Evolutionary conservation across 2,888 invertebrate genomes (phyloP), one percentile per base, ranked within the genome.

Genomic region (Hyppa rectilinea): DNA sequence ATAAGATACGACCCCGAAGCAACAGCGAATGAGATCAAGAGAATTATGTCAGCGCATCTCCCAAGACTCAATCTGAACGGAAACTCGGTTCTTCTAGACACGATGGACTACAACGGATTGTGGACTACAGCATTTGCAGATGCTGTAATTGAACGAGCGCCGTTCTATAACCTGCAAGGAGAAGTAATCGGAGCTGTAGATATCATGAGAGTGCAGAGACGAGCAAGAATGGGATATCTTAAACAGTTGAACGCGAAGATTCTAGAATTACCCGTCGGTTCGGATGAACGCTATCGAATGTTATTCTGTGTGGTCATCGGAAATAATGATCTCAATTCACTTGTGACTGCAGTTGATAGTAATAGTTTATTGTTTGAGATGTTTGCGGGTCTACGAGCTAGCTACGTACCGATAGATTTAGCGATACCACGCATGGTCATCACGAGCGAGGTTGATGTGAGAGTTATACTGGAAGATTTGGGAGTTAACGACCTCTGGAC

Each of bases 71-170:
- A 85, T 59, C 47, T 84, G 2, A 75, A 29, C 5, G 87, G 87
- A 1, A 87, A 88, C 49, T 88, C 88, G 0, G 66, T 87, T 0
- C 50, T 88, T 17, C 23, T 86, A 17, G 85, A 87, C 60, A 75
- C 83, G 3, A 52, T 88, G 47, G 84, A 86, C 45, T 84, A 69
- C 38, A 75, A 79, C 52, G 84, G 80, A 1, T 47, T 82, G 9
- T 87, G 87, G 87, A 81, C 78, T 0, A 78, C 82, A 17, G 83
- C 84, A 0, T 88, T 85, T 47, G 36, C 75, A 17, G 80, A 85
- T 29, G 80, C 82, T 5, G 49, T 56, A 0, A 61, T 84, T 7
- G 75, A 82, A 29, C 62, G 61, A 7, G 78, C 80, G 29, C 82
- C 88, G 0, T 88, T 88, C 34, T 84, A 80, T 26, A 76, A 83